Base-by-base conservation (phyloP, 2,113 vertebrate species). In the Centropus bengalensis region DNA sequence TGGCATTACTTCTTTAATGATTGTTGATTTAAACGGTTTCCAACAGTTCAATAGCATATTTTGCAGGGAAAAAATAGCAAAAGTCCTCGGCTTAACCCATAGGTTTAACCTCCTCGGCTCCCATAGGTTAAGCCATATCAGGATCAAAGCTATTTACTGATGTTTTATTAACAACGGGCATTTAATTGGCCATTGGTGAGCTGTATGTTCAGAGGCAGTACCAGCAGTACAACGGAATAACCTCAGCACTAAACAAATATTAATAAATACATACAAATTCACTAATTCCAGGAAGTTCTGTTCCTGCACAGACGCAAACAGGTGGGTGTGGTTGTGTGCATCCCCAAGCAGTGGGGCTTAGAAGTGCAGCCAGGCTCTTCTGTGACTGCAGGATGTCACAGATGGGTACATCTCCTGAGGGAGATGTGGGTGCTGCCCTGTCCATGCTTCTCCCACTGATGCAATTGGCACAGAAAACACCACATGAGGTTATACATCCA, bases 401-500 rank as follows among this genome's bases (percentile, higher is more conserved):
- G 15, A 19, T n/a, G 51, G 26, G 51, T 26, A 4, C 51, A 52
- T 52, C 51, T 27, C 51, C 51, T 27, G 51, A 27, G 51, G 51
- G 24, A 52, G 44, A 42, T 59, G 56, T 24, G n/a, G 70, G 4
- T 54, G 7, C 10, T 17, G 4, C 26, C 14, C 14, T n/a, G n/a
- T n/a, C n/a, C n/a, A 0, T 28, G 54, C 27, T 49, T 24, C 24
- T 68, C n/a, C 45, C 19, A 1, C 27, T 3, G 15, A 7, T 14
- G 47, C 38, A 22, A 6, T 32, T 32, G 32, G 9, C 6, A 6
- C 32, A 12, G 55, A 14, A 32, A 19, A 12, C n/a, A 38, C 66
- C 15, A 4, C 5, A 0, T 13, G n/a, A 82, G 45, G n/a, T 54
- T 2, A 2, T 11, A 20, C 19, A 24, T n/a, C 40, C 1, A 17